A percentile compares a stretch with the other conserved stretches of the same genome.
These are phyloP conservation scores for Brienomyrus longianalis DNA, from an alignment of 2,113 vertebrate genomes.

Conservation along the genomic window DNA sequence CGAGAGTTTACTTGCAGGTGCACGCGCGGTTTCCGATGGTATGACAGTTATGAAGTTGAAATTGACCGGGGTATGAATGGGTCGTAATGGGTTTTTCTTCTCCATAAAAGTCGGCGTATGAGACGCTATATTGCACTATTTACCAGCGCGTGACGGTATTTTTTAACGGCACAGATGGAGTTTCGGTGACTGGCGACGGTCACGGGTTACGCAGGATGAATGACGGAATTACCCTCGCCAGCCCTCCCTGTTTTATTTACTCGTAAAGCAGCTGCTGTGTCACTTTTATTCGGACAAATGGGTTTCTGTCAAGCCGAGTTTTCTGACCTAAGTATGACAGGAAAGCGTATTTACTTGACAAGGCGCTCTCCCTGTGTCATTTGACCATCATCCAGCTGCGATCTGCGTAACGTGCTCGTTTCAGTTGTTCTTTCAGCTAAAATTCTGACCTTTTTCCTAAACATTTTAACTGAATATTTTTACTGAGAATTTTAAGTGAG, in stretches of 20 bases:
- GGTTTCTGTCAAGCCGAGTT: neutral
- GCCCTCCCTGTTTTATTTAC: neutral
- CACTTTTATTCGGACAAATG: neutral
- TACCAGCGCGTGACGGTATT: neutral
- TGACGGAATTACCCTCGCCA: neutral
- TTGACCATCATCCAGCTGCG: neutral
- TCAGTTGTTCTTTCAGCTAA: neutral
- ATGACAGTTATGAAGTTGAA: constrained; percentile 19
- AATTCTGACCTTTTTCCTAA: neutral
- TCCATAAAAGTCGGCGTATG: neutral
- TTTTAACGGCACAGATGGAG: neutral
- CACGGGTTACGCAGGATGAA: constrained; percentile 4
- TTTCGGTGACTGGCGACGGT: neutral
- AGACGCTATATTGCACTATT: neutral
- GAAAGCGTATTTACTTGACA: neutral
- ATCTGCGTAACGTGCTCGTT: neutral
- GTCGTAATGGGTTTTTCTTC: neutral
- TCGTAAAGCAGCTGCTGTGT: neutral
- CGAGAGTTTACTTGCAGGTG: constrained; percentile 33
- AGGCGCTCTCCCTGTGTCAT: neutral
- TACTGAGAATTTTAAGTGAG: neutral
- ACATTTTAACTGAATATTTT: neutral
- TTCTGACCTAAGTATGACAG: neutral
- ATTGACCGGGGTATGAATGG: neutral
- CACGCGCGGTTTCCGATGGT: neutral